Conservation (phyloP, 2,888 invertebrate species). For the Acanthosoma haemorrhoidale region DNA sequence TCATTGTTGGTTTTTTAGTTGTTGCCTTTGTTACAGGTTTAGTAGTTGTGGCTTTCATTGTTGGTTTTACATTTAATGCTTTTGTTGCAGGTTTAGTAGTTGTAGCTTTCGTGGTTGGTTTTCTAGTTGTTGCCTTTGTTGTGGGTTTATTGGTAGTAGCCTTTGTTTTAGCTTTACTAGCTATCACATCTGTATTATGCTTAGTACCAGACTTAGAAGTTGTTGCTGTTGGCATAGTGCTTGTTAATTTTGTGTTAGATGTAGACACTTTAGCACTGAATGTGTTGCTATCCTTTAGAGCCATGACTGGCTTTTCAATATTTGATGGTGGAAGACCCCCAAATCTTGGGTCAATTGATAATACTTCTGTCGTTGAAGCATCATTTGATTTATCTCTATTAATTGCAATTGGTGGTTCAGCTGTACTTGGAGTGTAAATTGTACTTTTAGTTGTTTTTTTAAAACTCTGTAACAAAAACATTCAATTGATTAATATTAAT, state of each 20-base stretch:
- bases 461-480: neutral
- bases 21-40: constrained; percentile 30
- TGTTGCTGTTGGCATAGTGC: constrained; percentile 29
- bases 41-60: constrained; percentile 44
- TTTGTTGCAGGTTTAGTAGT: constrained; percentile 42
- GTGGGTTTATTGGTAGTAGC: constrained; percentile 44
- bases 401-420: neutral
- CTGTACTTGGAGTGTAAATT: neutral
- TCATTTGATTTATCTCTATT: too few species aligned
- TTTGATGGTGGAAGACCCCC: neutral
- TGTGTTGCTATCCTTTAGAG: neutral
- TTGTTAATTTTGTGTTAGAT: constrained; percentile 23
- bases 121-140: constrained; percentile 45
- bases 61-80: constrained; percentile 41
- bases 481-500: too few species aligned
- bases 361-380: neutral
- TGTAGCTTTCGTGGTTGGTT: constrained; percentile 46
- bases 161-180: constrained; percentile 47
- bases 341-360: neutral
- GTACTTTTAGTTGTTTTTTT: neutral
- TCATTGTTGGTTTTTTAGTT: constrained; percentile 19
- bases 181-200: constrained; percentile 40
- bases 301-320: constrained; percentile 27
- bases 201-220: constrained; percentile 13
- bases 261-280: too few species aligned